Percentiles rank a stretch among this genome's conserved stretches.
Conservation (phyloP, 2,888 invertebrate species). For the Polydesmus complanatus region DNA sequence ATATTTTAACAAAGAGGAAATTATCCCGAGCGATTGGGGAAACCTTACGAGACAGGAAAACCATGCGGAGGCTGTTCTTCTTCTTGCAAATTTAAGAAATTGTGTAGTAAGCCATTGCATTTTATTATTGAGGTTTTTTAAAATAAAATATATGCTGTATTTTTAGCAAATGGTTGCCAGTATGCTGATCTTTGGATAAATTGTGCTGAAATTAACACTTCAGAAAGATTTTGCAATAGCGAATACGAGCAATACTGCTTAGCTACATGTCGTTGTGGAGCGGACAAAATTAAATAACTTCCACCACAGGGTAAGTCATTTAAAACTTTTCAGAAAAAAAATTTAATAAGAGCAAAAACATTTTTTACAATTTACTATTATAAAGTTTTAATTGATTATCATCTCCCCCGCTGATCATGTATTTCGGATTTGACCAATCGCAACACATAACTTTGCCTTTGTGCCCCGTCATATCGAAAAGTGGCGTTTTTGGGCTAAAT, state of each 20-base stretch:
- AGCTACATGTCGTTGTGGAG: constrained; percentile 53
- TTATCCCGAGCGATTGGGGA: constrained; percentile 43
- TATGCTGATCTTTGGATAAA: constrained; percentile 56
- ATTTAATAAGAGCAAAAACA: too few species aligned
- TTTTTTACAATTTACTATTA: too few species aligned
- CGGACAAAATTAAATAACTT: constrained; percentile 10
- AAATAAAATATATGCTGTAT: background rate
- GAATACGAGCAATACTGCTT: constrained; percentile 41
- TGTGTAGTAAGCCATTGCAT: constrained; percentile 41
- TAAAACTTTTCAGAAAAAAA: background rate
- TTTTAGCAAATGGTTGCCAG: constrained; percentile 46
- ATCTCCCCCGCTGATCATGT: constrained; percentile 78
- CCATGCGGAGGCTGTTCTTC: constrained; percentile 51
- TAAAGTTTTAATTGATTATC: constrained; percentile 87
- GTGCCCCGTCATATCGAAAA: constrained; percentile 86
- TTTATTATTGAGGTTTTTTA: background rate
- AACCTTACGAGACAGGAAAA: constrained; percentile 46
- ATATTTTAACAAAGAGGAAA: constrained; percentile 43
- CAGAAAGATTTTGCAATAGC: constrained; percentile 44
- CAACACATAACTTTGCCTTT: constrained; percentile 84
- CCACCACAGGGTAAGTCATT: background rate
- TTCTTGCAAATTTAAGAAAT: constrained; percentile 44
- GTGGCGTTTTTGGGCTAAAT: constrained; percentile 66
- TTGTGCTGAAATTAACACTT: constrained; percentile 47
- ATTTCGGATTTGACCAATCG: constrained; percentile 79